A percentile compares a stretch with the other conserved stretches of the same genome.
phyloP scores from a whole-genome alignment of 2,888 invertebrate genomes.

The Gandaritis pyraliata region DNA sequence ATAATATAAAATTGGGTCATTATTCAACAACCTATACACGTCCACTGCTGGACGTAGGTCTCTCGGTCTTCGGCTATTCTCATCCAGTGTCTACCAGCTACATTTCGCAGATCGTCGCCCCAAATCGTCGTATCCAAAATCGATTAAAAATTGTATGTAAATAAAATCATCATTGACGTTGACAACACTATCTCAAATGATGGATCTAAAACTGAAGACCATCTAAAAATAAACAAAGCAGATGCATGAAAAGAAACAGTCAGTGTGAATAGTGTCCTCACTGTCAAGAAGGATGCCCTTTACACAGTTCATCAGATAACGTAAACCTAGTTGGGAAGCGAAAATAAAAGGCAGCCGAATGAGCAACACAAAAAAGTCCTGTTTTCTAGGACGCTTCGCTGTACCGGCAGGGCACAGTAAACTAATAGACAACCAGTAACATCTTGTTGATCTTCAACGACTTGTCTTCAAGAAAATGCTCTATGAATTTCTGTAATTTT shows the following conservation, averaged over 20 bases:
- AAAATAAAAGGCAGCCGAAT: conserved; percentile 38
- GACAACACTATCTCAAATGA: neutral
- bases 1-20: neutral
- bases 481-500: too few species aligned
- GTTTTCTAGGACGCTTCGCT: conserved; percentile 25
- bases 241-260: conserved; percentile 11
- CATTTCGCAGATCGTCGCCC: too few species aligned
- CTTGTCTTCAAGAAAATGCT: too few species aligned
- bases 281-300: conserved; percentile 29
- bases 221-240: conserved; percentile 1
- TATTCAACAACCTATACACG: too few species aligned
- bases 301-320: conserved; percentile 30
- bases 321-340: conserved; percentile 37
- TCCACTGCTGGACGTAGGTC: too few species aligned
- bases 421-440: conserved; percentile 7
- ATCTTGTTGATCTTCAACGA: neutral
- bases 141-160: too few species aligned
- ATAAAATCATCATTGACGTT: too few species aligned
- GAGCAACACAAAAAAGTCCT: conserved; percentile 36
- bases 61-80: too few species aligned
- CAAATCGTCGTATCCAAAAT: too few species aligned
- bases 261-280: conserved; percentile 21
- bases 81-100: too few species aligned
- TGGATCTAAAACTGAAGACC: neutral
- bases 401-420: conserved; percentile 14